Percentiles rank a stretch among this genome's conserved stretches.
These are phyloP conservation scores for Rhineura floridana DNA, from an alignment of 2,113 vertebrate genomes.

Conservation along the genomic window DNA sequence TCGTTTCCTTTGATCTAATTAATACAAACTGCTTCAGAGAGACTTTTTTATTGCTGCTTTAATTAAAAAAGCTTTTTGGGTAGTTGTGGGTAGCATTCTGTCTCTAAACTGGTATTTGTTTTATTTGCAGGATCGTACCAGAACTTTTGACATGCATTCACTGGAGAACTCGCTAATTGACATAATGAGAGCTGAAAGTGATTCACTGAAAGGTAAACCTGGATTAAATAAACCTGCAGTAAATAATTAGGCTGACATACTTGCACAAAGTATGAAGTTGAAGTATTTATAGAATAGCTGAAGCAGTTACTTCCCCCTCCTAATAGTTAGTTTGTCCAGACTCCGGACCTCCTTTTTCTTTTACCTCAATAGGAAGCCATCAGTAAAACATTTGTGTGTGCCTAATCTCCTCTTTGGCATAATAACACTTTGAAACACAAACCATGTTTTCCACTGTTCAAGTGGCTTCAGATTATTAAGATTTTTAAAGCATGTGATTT, in stretches of 20 bases:
- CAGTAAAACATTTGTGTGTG: conserved; percentile 14
- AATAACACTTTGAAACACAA: conserved; percentile 9
- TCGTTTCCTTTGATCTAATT: not conserved
- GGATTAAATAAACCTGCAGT: conserved; percentile 53
- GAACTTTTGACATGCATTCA: conserved; percentile 98
- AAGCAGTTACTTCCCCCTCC: not conserved
- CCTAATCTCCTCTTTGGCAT: conserved; percentile 25
- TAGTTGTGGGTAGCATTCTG: conserved; percentile 6
- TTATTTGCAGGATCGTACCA: conserved; percentile 90
- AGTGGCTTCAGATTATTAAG: conserved; percentile 27
- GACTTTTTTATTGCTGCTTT: not conserved
- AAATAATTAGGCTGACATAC: conserved; percentile 37
- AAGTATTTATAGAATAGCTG: conserved; percentile 11
- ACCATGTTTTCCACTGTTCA: conserved; percentile 22
- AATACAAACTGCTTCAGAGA: not conserved
- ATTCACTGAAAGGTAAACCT: conserved; percentile 97
- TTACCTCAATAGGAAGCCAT: conserved; percentile 16
- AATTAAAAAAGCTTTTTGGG: not conserved
- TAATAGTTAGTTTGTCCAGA: not conserved
- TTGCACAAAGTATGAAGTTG: conserved; percentile 4
- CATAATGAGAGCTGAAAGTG: conserved; percentile 99
- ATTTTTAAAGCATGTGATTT: conserved; percentile 17
- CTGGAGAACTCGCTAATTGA: conserved; percentile 99
- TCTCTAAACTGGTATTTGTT: conserved; percentile 69
- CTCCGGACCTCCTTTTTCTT: not conserved